Evolutionary conservation across 2,888 invertebrate genomes (phyloP).

Genomic region (Aporophyla lueneburgensis): DNA sequence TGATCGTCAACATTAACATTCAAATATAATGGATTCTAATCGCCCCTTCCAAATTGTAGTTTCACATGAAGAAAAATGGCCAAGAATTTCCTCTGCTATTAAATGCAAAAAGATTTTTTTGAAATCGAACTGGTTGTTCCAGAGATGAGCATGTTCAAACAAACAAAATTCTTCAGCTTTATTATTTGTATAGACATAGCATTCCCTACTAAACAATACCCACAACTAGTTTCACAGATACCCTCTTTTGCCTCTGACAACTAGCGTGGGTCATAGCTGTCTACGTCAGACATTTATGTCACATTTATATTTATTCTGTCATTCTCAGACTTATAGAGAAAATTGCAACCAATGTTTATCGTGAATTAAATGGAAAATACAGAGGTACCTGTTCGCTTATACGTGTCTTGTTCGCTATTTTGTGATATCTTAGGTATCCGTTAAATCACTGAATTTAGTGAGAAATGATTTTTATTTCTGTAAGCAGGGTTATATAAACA

Average conservation of each 20-base stretch:
- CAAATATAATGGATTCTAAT: too few species aligned
- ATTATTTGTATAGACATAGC: too few species aligned
- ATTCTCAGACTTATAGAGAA: background rate
- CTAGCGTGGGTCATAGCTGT: conserved; percentile 1
- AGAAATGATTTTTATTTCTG: background rate
- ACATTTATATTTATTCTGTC: conserved; percentile 9
- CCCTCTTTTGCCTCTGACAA: background rate
- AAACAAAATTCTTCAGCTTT: too few species aligned
- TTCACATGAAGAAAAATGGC: too few species aligned
- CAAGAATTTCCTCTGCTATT: too few species aligned
- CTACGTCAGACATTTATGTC: background rate
- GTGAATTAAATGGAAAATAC: background rate
- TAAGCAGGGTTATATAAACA: too few species aligned
- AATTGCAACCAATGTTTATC: background rate
- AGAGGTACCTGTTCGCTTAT: background rate
- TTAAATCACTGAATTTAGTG: background rate
- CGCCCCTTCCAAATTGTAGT: too few species aligned
- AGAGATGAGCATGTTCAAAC: too few species aligned
- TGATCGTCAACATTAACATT: too few species aligned
- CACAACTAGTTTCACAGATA: background rate
- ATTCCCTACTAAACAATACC: background rate
- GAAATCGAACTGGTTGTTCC: too few species aligned
- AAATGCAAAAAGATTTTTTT: too few species aligned
- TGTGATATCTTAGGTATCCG: background rate
- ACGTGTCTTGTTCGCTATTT: background rate